A percentile compares a stretch with the other conserved stretches of the same genome.
Evolutionary conservation across 2,797 vertebrate species (phyloP).

Genomic region (Crenichthys baileyi): DNA sequence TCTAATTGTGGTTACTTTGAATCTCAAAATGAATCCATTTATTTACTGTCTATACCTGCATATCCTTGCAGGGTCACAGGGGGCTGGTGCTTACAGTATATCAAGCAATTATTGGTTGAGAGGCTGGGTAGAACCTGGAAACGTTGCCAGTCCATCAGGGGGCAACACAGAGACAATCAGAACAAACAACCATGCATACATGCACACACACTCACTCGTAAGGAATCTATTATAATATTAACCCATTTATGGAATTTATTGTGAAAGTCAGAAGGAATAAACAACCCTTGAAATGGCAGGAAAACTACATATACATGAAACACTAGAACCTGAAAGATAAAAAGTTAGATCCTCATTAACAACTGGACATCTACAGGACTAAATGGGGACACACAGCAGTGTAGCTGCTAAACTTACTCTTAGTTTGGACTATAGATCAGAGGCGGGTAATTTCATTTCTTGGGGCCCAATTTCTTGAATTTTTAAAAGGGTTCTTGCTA

Average conservation of each 20-base stretch:
- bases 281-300: not conserved
- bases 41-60: too few species aligned
- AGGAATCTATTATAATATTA: not conserved
- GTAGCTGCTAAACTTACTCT: not conserved
- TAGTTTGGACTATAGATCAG: not conserved
- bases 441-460: not conserved
- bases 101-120: not conserved
- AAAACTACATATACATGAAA: not conserved
- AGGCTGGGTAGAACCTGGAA: not conserved
- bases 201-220: not conserved
- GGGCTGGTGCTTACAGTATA: too few species aligned
- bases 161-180: not conserved
- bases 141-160: not conserved
- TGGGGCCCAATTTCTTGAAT: not conserved
- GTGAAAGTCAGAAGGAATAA: not conserved
- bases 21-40: not conserved
- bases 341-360: not conserved
- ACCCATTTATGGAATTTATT: not conserved
- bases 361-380: not conserved
- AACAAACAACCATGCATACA: not conserved
- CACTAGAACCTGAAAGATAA: not conserved
- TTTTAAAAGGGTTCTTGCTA: not conserved
- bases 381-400: not conserved
- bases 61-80: too few species aligned
- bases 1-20: not conserved